Base-by-base conservation (phyloP, 2,797 vertebrate genomes). In the Malacoctenus gilli region DNA sequence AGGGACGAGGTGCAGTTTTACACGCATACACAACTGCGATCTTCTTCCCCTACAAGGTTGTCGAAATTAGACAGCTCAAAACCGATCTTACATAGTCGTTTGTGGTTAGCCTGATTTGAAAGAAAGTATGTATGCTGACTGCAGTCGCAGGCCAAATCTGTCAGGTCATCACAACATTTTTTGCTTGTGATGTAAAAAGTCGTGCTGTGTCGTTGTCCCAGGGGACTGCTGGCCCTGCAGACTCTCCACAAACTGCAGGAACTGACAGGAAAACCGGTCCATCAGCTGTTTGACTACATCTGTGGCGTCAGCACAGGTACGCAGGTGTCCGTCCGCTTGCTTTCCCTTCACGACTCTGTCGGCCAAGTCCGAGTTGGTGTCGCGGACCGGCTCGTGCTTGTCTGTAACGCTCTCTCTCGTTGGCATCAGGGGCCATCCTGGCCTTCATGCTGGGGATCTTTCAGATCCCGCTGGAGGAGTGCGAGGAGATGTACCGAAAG, bases 271-370 rank as follows among this genome's bases (percentile, higher is more conserved):
- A 96, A 96, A 75, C 94, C 89, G 0, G 64, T 98, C 85, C 92
- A 97, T 85, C 93, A 98, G 68, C 92, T 99, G 51, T 99, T 98
- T 57, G 97, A 98, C 89, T 99, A 98, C 77, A 96, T 98, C 80
- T 99, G 97, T 73, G 97, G 96, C 19, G 96, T 99, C 68, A 99
- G 97, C 89, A 98, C 96, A 89, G 97, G 97, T 97, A 91, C 1
- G 0, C 3, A 12, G 2, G n/a, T 8, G 1, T 15, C 14, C 15
- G 12, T 49, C 30, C 3, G n/a, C 2, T 39, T 9, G 14, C 2
- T 0, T 20, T 18, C 4, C 18, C 10, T 40, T 34, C 1, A 16
- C 11, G 31, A 0, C 34, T 19, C 13, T n/a, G 2, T n/a, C n/a
- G n/a, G n/a, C n/a, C n/a, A n/a, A n/a, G n/a, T n/a, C n/a, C n/a